Evolutionary conservation across 2,888 invertebrate species (phyloP).

Genomic region (Vannuccia rotundouncinata): DNA sequence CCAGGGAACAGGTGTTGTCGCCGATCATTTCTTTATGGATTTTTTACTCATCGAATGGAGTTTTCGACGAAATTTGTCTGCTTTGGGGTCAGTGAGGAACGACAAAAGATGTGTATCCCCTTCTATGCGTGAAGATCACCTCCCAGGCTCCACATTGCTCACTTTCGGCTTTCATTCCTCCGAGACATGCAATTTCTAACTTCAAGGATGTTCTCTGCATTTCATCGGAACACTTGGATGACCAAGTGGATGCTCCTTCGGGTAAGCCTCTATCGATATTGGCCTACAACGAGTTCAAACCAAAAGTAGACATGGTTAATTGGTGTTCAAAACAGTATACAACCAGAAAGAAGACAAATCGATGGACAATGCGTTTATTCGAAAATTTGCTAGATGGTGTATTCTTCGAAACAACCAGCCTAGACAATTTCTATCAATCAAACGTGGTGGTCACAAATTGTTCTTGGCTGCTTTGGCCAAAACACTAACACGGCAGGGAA

Average conservation of each 20-base stretch:
- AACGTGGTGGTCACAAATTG: constrained; percentile 14
- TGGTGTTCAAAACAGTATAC: neutral
- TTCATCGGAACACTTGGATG: constrained; percentile 9
- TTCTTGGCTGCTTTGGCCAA: constrained; percentile 14
- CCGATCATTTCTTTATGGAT: constrained; percentile 16
- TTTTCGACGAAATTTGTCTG: constrained; percentile 11
- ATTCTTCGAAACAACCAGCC: constrained; percentile 19
- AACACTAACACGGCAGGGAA: constrained; percentile 11
- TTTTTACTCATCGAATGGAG: neutral
- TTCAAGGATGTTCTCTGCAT: constrained; percentile 18
- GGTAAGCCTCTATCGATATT: constrained; percentile 26
- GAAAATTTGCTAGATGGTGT: neutral
- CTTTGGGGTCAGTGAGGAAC: constrained; percentile 12
- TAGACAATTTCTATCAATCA: constrained; percentile 11
- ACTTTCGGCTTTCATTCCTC: constrained; percentile 14
- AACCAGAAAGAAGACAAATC: constrained; percentile 19
- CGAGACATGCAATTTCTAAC: constrained; percentile 11
- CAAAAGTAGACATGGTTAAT: constrained; percentile 2
- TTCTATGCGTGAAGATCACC: constrained; percentile 5
- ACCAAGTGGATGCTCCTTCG: constrained; percentile 20
- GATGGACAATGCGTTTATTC: constrained; percentile 18
- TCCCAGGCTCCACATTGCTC: constrained; percentile 13
- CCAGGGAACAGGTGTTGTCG: constrained; percentile 11
- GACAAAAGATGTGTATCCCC: constrained; percentile 10
- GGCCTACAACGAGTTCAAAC: constrained; percentile 21